phyloP scores from a whole-genome alignment of 1,140 invertebrate species.

The Zaprionus vittiger region DNA sequence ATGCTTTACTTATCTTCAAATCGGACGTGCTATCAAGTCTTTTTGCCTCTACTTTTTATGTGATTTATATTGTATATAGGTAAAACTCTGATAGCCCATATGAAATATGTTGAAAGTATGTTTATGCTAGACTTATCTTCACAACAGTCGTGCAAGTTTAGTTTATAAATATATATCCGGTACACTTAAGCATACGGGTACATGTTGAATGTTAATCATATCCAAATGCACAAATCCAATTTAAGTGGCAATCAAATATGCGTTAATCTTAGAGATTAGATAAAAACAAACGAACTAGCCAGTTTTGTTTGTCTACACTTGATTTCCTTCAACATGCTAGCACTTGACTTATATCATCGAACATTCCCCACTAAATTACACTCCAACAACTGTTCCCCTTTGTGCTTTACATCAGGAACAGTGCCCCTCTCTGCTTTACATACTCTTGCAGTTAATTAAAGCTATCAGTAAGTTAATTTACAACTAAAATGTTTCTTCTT shows the following conservation, averaged over 20 bases:
- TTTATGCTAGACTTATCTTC: not conserved
- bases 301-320: too few species aligned
- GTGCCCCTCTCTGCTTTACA: not conserved
- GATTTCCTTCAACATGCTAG: not conserved
- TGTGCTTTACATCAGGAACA: too few species aligned
- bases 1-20: too few species aligned
- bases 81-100: too few species aligned
- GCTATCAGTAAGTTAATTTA: slow-evolving; percentile 4
- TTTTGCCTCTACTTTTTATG: too few species aligned
- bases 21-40: too few species aligned
- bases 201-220: too few species aligned
- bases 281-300: not conserved
- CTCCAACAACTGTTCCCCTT: too few species aligned
- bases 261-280: not conserved
- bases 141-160: not conserved
- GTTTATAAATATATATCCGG: not conserved
- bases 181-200: too few species aligned
- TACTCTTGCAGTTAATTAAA: slow-evolving; percentile 1
- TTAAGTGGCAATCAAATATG: too few species aligned
- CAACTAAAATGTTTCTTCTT: not conserved
- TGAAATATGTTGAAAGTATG: not conserved
- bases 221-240: too few species aligned
- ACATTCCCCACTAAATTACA: not conserved
- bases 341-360: not conserved
- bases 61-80: not conserved